phyloP scores from a whole-genome alignment of 2,888 invertebrate genomes.

The Panzeria rudis region DNA sequence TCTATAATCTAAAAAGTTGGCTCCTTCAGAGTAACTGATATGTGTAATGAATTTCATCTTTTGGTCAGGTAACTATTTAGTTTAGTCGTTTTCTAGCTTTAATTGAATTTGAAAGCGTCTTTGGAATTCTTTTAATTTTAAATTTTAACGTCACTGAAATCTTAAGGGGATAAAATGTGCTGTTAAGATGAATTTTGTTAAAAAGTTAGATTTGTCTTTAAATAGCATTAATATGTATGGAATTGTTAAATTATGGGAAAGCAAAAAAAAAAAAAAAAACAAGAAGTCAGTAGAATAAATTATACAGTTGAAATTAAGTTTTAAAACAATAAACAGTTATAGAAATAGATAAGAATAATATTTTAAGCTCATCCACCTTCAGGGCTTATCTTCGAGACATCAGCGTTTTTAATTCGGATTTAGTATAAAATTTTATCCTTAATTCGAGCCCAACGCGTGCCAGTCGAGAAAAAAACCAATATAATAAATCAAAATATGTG shows the following conservation, averaged over 20 bases:
- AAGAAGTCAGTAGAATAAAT: not conserved
- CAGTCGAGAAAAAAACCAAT: too few species aligned
- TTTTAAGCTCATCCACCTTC: not conserved
- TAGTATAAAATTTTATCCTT: too few species aligned
- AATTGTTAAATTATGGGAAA: not conserved
- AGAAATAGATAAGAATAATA: not conserved
- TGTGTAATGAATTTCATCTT: not conserved
- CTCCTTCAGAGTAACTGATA: constrained; percentile 25
- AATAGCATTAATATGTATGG: not conserved
- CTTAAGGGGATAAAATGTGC: constrained; percentile 4
- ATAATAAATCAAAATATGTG: too few species aligned
- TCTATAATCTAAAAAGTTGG: constrained; percentile 18
- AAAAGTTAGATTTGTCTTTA: constrained; percentile 3
- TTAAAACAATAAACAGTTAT: not conserved
- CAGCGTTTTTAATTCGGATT: too few species aligned
- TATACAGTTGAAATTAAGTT: not conserved
- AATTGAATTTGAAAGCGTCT: constrained; percentile 46
- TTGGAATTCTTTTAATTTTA: constrained; percentile 24
- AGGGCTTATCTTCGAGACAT: not conserved
- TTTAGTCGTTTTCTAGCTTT: constrained; percentile 6
- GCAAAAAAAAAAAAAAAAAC: not conserved
- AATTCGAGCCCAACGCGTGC: too few species aligned
- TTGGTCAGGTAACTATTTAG: not conserved
- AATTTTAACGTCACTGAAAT: constrained; percentile 2
- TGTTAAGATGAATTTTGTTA: constrained; percentile 3